A percentile compares a stretch with the other conserved stretches of the same genome.
Evolutionary conservation across 2,113 vertebrate genomes (phyloP).

Genomic region (Telmatochromis sp.): DNA sequence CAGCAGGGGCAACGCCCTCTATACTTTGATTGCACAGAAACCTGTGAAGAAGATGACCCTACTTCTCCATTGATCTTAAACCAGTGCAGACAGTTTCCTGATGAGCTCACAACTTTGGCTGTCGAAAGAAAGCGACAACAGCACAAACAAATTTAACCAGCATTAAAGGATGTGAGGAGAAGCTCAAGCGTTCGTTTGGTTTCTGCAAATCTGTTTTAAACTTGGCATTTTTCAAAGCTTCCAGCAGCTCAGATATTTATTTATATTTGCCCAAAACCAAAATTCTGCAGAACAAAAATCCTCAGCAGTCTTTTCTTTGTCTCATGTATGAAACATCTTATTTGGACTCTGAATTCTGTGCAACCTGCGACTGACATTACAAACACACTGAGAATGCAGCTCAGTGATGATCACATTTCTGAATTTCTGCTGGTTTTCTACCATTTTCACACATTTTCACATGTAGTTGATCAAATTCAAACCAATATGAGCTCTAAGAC

Average conservation of each 20-base stretch:
- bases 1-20: background rate
- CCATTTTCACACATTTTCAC: background rate
- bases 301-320: background rate
- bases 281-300: background rate
- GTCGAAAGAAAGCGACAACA: background rate
- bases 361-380: background rate
- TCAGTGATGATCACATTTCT: background rate
- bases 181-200: background rate
- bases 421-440: background rate
- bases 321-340: accelerated
- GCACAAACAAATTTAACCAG: background rate
- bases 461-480: background rate
- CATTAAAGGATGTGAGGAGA: background rate
- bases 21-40: background rate
- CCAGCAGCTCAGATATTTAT: background rate
- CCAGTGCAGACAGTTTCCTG: background rate
- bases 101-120: accelerated
- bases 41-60: background rate
- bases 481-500: background rate
- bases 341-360: background rate
- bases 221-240: background rate
- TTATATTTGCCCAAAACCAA: background rate
- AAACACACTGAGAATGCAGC: background rate
- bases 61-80: background rate
- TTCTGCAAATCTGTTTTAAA: background rate